Evolutionary conservation across 2,888 invertebrate species (phyloP).

Genomic region (Sisyra nigra): DNA sequence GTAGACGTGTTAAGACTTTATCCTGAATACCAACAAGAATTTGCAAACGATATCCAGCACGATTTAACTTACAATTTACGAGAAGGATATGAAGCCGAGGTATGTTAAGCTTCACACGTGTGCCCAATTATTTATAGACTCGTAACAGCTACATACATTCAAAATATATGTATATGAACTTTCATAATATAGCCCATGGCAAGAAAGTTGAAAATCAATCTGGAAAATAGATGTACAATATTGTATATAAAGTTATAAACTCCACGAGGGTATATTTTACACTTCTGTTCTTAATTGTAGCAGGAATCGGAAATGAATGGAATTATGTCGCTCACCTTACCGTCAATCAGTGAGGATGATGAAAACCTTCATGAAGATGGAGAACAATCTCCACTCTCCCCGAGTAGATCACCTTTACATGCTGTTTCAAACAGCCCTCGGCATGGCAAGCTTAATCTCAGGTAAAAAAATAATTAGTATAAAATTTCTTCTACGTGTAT

Average conservation of each 20-base stretch:
- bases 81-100: conserved; percentile 83
- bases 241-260: no score
- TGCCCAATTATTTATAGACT: no score
- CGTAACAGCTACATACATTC: no score
- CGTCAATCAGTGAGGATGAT: conserved; percentile 91
- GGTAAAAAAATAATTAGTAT: conserved; percentile 18
- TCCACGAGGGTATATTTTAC: no score
- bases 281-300: conserved; percentile 19
- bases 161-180: no score
- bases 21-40: conserved; percentile 89
- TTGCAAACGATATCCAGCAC: conserved; percentile 85
- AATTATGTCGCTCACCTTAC: conserved; percentile 65
- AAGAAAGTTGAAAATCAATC: no score
- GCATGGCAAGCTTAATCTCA: conserved; percentile 44
- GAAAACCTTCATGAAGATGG: conserved; percentile 69
- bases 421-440: conserved; percentile 39
- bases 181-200: no score
- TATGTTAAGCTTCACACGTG: conserved; percentile 18
- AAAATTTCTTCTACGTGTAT: not conserved
- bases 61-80: conserved; percentile 88
- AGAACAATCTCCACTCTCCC: conserved; percentile 44
- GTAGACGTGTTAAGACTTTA: conserved; percentile 79
- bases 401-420: conserved; percentile 41
- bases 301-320: conserved; percentile 62
- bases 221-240: no score